Conservation (phyloP, 2,888 invertebrate genomes). For the Drosophila flavopinicola region DNA sequence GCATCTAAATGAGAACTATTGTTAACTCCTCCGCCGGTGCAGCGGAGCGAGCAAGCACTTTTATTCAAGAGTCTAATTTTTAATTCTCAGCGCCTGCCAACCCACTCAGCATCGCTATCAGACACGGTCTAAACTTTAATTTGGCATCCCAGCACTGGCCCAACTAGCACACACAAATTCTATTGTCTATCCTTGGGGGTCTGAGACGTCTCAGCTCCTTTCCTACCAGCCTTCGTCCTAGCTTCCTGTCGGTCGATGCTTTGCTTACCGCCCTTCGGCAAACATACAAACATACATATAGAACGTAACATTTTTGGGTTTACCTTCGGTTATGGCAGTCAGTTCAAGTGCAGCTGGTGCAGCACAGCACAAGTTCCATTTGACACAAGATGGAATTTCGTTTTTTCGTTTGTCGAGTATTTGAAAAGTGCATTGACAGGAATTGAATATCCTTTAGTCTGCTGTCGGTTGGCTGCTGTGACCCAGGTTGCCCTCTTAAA, state of each 20-base stretch:
- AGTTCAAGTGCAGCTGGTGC: constrained; percentile 3
- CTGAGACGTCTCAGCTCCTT: constrained; percentile 31
- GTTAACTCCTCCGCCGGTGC: too few species aligned
- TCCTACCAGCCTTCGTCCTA: constrained; percentile 5
- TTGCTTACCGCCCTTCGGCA: constrained; percentile 27
- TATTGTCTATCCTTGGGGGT: constrained; percentile 23
- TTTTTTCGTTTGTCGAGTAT: constrained; percentile 18
- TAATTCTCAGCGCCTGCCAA: constrained; percentile 27
- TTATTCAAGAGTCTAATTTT: constrained; percentile 64
- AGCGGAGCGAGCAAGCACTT: constrained; percentile 45
- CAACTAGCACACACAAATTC: constrained; percentile 16
- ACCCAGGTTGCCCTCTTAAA: constrained; percentile 17
- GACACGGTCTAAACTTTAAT: constrained; percentile 44
- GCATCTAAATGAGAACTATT: constrained; percentile 73
- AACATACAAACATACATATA: constrained; percentile 1
- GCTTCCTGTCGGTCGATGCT: constrained; percentile 12
- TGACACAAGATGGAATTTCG: constrained; percentile 4
- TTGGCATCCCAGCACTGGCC: constrained; percentile 21
- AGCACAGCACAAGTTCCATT: background rate
- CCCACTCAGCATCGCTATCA: constrained; percentile 1
- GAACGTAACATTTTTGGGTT: constrained; percentile 2
- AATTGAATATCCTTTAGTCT: constrained; percentile 20
- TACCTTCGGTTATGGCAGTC: background rate
- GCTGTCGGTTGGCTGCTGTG: constrained; percentile 22
- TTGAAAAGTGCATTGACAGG: constrained; percentile 22